Base-by-base conservation (phyloP, 2,888 invertebrate species). In the Scrobipalpa costella region DNA sequence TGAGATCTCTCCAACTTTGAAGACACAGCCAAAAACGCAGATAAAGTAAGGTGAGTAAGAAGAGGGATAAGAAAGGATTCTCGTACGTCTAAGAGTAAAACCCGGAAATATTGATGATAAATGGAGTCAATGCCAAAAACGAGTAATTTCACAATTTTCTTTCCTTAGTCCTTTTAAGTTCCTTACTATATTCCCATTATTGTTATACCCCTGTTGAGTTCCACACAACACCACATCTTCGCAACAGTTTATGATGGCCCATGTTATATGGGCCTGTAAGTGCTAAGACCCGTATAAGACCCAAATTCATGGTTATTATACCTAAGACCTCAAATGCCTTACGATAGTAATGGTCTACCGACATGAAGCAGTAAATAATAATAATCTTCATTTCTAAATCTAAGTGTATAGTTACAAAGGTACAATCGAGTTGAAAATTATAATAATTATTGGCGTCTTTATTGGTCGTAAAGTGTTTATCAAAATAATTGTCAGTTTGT, bases 241-340 rank as follows among this genome's bases (percentile, higher is more conserved):
- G 13, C n/a, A 55, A 7, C 33, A 34, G 8, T 55, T 55, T 55
- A 55, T 15, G 55, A 34, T 15, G 33, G 15, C 6, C n/a, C 17
- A 33, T 34, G n/a, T 34, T 15, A 34, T 55, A 55, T 55, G 9
- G 55, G 15, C 13, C 67, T 71, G 69, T 74, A 66, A 55, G 33
- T 34, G 55, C 55, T 55, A 55, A 55, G 52, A 55, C 34, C 55
- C 55, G 55, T 61, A 27, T 55, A 55, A 55, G 55, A 21, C 34
- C 40, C 59, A 47, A 60, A 47, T 60, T 55, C 55, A 55, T 55
- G 5, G 55, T 55, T 55, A 55, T 55, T 55, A 55, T 34, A 55
- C 33, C n/a, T 55, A n/a, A 55, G 33, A 19, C 52, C 52, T 52
- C 52, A 34, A 55, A 55, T 55, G 27, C 11, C 21, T 52, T 19